These are phyloP conservation scores for Lepidocyrtoides sp. DNA, from an alignment of 2,888 invertebrate species.

Conservation along the genomic window DNA sequence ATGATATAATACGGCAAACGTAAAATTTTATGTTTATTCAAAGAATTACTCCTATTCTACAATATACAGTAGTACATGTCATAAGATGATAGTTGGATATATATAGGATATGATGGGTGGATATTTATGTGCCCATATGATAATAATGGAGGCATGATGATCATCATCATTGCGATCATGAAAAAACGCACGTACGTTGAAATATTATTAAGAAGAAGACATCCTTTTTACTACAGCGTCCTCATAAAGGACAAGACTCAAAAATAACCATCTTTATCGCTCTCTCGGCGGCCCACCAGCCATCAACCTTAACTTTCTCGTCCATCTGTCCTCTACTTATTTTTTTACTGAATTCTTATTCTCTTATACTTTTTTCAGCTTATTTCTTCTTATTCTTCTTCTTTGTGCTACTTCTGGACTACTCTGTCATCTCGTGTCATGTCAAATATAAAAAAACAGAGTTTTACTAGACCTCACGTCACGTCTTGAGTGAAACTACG, in stretches of 20 bases:
- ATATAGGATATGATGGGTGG: too few relatives aligned
- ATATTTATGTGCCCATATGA: not conserved
- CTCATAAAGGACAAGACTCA: constrained; percentile 54
- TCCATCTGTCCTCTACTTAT: constrained; percentile 68
- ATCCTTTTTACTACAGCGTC: constrained; percentile 56
- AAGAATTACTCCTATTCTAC: not conserved
- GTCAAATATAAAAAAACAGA: constrained; percentile 67
- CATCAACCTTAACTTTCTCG: constrained; percentile 63
- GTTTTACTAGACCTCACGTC: not conserved
- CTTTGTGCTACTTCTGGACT: constrained; percentile 25
- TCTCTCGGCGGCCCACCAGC: constrained; percentile 62
- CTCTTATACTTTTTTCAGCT: not conserved
- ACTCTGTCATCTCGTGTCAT: constrained; percentile 72
- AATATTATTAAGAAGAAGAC: constrained; percentile 70
- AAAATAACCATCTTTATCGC: constrained; percentile 72
- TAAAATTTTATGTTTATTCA: constrained; percentile 44
- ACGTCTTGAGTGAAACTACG: too few relatives aligned
- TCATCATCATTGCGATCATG: constrained; percentile 23
- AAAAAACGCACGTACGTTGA: constrained; percentile 41
- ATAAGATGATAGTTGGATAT: too few relatives aligned
- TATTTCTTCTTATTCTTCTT: too few relatives aligned
- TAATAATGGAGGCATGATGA: constrained; percentile 4
- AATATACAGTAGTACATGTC: not conserved
- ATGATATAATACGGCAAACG: constrained; percentile 1
- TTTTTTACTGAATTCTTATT: constrained; percentile 33